These are phyloP conservation scores for Unio pictorum DNA, from an alignment of 2,888 invertebrate genomes.

Conservation along the genomic window DNA sequence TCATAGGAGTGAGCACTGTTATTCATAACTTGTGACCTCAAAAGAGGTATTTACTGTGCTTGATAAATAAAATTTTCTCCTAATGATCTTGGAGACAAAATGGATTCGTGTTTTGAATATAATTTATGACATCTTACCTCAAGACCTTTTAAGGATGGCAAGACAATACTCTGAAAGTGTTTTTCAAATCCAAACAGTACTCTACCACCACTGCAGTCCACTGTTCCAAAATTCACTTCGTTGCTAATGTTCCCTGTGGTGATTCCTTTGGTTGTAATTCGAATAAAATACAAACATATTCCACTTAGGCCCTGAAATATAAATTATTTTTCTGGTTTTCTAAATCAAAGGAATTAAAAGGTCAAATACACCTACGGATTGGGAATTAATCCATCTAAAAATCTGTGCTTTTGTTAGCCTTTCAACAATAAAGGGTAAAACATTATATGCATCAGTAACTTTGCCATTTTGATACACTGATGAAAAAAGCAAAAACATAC, in stretches of 20 bases:
- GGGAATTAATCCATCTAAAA: too few species aligned
- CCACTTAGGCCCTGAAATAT: constrained; percentile 61
- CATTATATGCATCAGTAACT: too few species aligned
- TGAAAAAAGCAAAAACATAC: too few species aligned
- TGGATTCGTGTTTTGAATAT: too few species aligned
- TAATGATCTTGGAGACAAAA: too few species aligned
- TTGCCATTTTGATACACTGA: too few species aligned
- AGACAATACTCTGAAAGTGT: constrained; percentile 89
- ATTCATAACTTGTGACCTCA: too few species aligned
- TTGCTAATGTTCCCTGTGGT: constrained; percentile 64
- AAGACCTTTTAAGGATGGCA: constrained; percentile 80
- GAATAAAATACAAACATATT: constrained; percentile 68
- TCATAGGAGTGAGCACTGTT: too few species aligned
- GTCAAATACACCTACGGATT: background rate
- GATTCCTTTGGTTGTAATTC: constrained; percentile 65
- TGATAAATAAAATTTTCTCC: too few species aligned
- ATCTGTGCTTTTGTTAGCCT: too few species aligned
- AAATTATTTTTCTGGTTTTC: background rate
- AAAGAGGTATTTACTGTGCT: too few species aligned
- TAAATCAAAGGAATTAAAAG: constrained; percentile 1
- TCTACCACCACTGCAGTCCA: constrained; percentile 76
- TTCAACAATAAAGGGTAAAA: too few species aligned
- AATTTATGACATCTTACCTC: constrained; percentile 54
- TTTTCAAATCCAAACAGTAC: constrained; percentile 90
- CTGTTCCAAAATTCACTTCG: constrained; percentile 69